Evolutionary conservation across 2,113 vertebrate species (phyloP), one percentile per base, ranked within the genome.

Genomic region (Chloropsis hardwickii): DNA sequence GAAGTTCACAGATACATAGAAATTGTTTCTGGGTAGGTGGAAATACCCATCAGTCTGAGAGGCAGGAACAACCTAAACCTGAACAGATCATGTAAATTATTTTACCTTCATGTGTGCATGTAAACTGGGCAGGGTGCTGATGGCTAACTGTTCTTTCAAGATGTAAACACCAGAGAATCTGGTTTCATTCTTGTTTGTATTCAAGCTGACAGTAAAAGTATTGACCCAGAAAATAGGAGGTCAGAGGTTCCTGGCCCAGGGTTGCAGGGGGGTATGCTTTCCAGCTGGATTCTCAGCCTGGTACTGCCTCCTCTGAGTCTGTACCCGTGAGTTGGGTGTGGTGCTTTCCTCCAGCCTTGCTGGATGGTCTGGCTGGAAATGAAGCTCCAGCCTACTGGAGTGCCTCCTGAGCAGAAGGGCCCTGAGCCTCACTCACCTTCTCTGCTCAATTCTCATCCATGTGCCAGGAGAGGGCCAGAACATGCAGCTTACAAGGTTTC

Each of bases 261-360:
- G 44, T 2, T 88, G 51, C 1, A 6, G 69, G n/a, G 82, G 76
- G 66, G 57, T 90, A 53, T 88, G 66, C 13, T 82, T 88, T 85
- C 79, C 57, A 72, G 74, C 58, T 76, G 92, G 53, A 76, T 88
- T 93, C 53, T n/a, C 45, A 64, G 61, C 53, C 76, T 78, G 42
- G 45, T 0, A 3, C 50, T 91, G 62, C 24, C 40, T 87, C 37
- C 37, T 60, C 19, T 5, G 1, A 64, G 33, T 70, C 48, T 8
- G 8, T n/a, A 14, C 21, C 56, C 1, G 0, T 23, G 44, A 5
- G 1, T 0, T 47, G 48, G 24, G 19, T 57, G n/a, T 19, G 53
- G 31, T 42, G 31, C 17, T 79, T 51, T 31, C 37, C 54, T 78
- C n/a, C 21, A 60, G 54, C 21, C 40, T 51, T 48, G 33, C 45